Evolutionary conservation across 1,140 invertebrate species (phyloP).

Genomic region (Tribolium castaneum): DNA sequence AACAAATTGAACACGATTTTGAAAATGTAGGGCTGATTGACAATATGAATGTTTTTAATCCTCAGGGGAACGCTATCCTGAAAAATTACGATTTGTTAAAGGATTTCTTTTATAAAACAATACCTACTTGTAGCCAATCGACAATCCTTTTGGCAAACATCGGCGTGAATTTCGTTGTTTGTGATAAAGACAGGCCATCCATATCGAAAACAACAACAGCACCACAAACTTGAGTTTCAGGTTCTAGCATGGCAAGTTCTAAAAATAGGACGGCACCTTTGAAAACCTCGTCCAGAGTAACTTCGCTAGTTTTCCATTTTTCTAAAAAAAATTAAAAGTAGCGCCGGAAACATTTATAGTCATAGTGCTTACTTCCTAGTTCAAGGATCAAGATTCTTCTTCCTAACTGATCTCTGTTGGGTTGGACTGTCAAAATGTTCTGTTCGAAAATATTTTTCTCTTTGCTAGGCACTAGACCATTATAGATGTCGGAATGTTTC

Average conservation of each 20-base stretch:
- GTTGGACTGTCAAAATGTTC: slow-evolving; percentile 80
- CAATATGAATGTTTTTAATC: slow-evolving; percentile 86
- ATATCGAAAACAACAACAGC: slow-evolving; percentile 86
- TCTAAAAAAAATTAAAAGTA: slow-evolving; percentile 66
- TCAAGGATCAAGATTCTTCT: slow-evolving; percentile 80
- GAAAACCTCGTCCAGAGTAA: slow-evolving; percentile 82
- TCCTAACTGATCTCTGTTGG: slow-evolving; percentile 79
- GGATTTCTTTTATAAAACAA: too few relatives aligned
- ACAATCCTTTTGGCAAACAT: slow-evolving; percentile 85
- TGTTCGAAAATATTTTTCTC: slow-evolving; percentile 83
- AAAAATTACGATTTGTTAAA: not conserved
- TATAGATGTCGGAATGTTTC: slow-evolving; percentile 79
- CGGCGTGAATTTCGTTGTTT: slow-evolving; percentile 86
- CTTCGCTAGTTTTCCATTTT: slow-evolving; percentile 87
- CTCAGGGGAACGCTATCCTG: slow-evolving; percentile 80
- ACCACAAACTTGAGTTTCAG: slow-evolving; percentile 79
- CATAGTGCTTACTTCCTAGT: slow-evolving; percentile 77
- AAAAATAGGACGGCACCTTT: slow-evolving; percentile 84
- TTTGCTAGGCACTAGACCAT: slow-evolving; percentile 74
- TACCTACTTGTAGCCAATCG: slow-evolving; percentile 77
- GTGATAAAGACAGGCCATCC: slow-evolving; percentile 82
- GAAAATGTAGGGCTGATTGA: slow-evolving; percentile 90
- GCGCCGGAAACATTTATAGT: not conserved
- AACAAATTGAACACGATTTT: slow-evolving; percentile 89
- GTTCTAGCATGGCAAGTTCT: slow-evolving; percentile 84